Base-by-base conservation (phyloP, 2,888 invertebrate genomes). In the Parelbella ahira region DNA sequence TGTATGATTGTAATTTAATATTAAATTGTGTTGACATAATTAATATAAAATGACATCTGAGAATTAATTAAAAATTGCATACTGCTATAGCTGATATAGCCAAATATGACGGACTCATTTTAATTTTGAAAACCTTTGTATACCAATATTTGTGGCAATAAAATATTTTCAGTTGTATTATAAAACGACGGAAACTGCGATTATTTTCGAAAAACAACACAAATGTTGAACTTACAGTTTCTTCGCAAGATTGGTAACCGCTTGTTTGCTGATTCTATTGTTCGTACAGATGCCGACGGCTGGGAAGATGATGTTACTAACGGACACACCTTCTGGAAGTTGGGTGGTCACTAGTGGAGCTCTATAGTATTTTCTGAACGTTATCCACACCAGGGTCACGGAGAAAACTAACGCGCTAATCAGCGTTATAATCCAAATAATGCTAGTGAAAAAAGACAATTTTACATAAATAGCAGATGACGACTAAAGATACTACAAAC, bases 211-310 rank as follows among this genome's bases (percentile, higher is more conserved):
- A n/a, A n/a, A n/a, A n/a, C n/a, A n/a, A n/a, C n/a, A n/a, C n/a
- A n/a, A n/a, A n/a, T n/a, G n/a, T n/a, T n/a, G n/a, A 5, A 68
- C 83, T 70, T 64, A 88, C 88, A 89, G 50, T 33, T 56, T 53
- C 11, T 60, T 61, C 0, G 88, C 83, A 3, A 88, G 63, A 19
- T 67, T 60, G 2, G 58, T 63, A 11, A 73, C 71, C 5, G 83
- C 81, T 18, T 64, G 65, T 49, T 68, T 81, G 48, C 87, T 88
- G 10, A 89, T 86, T 38, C 87, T 76, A 55, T 89, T 89, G 46
- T 79, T 83, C 1, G 83, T 68, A 47, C 89, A 89, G 19, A 89
- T 71, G 0, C 88, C 87, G 1, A 88, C 66, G 0, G 88, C 88
- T 10, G 89, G 89, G 45, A 88, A 88, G 39, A 88, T 77, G 6